A percentile compares a stretch with the other conserved stretches of the same genome.
These are phyloP conservation scores for Andrena flavipes DNA, from an alignment of 2,888 invertebrate species.

Conservation along the genomic window DNA sequence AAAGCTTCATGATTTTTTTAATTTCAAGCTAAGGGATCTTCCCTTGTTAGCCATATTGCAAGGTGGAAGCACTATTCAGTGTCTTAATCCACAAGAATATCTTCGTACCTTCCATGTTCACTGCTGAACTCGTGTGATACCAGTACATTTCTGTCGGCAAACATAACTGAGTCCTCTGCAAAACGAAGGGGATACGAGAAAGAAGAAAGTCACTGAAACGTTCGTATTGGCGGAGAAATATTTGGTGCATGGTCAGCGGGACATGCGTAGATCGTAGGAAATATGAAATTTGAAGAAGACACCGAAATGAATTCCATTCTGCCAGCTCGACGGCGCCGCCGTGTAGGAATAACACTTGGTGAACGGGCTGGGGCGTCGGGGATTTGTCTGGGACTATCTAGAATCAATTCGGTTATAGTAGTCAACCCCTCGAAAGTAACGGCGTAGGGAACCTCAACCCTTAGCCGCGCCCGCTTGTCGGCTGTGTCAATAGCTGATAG, in stretches of 20 bases:
- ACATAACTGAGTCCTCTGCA: background rate
- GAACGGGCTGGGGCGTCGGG: conserved; percentile 66
- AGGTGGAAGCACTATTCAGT: conserved; percentile 35
- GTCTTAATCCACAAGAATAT: conserved; percentile 48
- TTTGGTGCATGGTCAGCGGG: background rate
- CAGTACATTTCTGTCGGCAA: background rate
- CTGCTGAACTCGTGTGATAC: background rate
- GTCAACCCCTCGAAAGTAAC: conserved; percentile 58
- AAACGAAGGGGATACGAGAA: background rate
- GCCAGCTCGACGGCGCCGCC: conserved; percentile 58
- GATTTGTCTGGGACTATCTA: conserved; percentile 80
- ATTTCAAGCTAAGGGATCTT: conserved; percentile 30
- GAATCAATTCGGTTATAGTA: conserved; percentile 80
- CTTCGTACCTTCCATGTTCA: background rate
- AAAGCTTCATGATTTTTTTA: too few relatives aligned
- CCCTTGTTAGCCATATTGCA: conserved; percentile 33
- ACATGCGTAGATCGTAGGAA: conserved; percentile 3
- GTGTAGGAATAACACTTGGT: conserved; percentile 74
- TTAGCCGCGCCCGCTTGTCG: conserved; percentile 70
- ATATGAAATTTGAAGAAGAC: conserved; percentile 27
- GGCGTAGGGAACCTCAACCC: conserved; percentile 62
- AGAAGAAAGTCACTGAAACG: background rate
- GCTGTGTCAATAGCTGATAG: conserved; percentile 81
- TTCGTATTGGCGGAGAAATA: conserved; percentile 5
- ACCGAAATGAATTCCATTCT: conserved; percentile 43